Conservation (phyloP, 2,888 invertebrate genomes). For the Polydrusus pterygomalis region DNA sequence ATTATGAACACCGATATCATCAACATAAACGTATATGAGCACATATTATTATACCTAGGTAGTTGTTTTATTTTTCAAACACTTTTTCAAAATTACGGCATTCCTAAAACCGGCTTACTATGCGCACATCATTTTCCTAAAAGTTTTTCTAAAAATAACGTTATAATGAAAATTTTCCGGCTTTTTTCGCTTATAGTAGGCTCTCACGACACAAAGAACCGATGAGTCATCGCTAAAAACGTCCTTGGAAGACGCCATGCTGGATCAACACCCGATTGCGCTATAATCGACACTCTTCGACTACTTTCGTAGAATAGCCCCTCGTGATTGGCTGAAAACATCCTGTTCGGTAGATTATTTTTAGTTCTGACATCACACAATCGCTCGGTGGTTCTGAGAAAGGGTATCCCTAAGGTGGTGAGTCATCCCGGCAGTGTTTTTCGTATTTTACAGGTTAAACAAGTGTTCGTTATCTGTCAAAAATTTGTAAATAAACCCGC, state of each 20-base stretch:
- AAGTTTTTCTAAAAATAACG: not conserved
- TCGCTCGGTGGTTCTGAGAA: conserved; percentile 70
- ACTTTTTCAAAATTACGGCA: not conserved
- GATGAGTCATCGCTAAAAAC: conserved; percentile 44
- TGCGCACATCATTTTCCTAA: too few species aligned
- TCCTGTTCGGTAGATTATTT: conserved; percentile 65
- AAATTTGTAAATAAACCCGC: conserved; percentile 36
- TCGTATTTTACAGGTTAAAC: conserved; percentile 51
- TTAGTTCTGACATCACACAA: conserved; percentile 69
- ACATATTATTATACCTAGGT: too few species aligned
- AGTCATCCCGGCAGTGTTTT: conserved; percentile 67
- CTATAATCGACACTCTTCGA: conserved; percentile 45
- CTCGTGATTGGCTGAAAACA: conserved; percentile 51
- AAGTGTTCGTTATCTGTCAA: conserved; percentile 54
- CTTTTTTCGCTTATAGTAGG: conserved; percentile 14
- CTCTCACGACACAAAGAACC: conserved; percentile 22
- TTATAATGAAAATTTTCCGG: not conserved
- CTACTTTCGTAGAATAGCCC: conserved; percentile 23
- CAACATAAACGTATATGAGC: conserved; percentile 8
- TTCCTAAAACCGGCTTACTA: not conserved
- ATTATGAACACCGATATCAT: too few species aligned
- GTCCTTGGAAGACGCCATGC: conserved; percentile 47
- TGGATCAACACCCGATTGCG: conserved; percentile 18
- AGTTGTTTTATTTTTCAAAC: not conserved
- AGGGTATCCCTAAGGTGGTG: conserved; percentile 70